Base-by-base conservation (phyloP, 2,888 invertebrate genomes). In the Epinotia demarniana region DNA sequence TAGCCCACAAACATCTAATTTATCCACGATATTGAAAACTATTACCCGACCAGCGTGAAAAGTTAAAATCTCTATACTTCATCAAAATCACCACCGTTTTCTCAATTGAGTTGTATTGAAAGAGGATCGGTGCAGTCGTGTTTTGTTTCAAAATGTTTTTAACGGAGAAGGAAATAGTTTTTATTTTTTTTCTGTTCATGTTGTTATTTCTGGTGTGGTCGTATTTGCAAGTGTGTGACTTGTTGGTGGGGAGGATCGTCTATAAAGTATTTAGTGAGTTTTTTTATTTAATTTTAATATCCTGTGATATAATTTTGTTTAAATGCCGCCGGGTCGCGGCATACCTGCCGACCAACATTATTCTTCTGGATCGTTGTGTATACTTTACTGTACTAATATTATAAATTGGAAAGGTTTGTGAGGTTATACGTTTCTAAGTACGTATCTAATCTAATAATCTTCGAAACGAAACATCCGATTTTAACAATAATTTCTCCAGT, bases 241-340 rank as follows among this genome's bases (percentile, higher is more conserved):
- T 89, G 9, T 72, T 91, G 12, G 83, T 93, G 49, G 85, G 87
- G 2, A 82, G 86, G 79, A 88, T 85, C 70, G 84, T 91, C 70
- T 86, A 91, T 77, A 86, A 78, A 77, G 81, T 92, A 2, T 92
- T 92, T 70, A 76, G 93, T 93, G 79, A 93, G 93, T 92, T 79
- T 18, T 13, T 64, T 49, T 67, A 2, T 27, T 19, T 60, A 39
- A 9, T 19, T 67, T 57, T 57, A 33, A 33, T n/a, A 13, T 23
- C 18, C 8, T 3, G 46, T 13, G 27, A 61, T 73, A 18, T 60
- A 39, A 58, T 63, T 13, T n/a, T 46, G 46, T 49, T 16, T 49
- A 1, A 16, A 16, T 49, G n/a, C 49, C 23, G 23, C 3, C 49
- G 6, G 16, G 5, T 49, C 13, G 49, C n/a, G 49, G 3, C 1